Conservation (phyloP, 2,113 vertebrate species). For the Platysternon megacephalum region DNA sequence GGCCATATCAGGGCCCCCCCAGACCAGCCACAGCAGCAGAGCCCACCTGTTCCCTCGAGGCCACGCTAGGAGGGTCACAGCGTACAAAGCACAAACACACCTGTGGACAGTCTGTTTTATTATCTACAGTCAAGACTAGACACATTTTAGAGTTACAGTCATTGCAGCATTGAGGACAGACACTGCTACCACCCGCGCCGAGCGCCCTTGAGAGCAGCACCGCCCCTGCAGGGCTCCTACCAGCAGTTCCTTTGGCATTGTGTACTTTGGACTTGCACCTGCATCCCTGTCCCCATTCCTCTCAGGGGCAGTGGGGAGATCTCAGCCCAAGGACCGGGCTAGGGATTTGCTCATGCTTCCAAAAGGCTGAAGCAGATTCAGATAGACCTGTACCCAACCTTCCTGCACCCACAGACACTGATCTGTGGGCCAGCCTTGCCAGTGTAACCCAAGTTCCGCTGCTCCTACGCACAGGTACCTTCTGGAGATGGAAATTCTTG, state of each 20-base stretch:
- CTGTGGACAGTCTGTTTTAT: background rate
- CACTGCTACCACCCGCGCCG: background rate
- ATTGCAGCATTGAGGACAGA: background rate
- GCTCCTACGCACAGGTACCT: background rate
- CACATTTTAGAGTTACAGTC: background rate
- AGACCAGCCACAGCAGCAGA: background rate
- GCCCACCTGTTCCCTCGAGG: no score
- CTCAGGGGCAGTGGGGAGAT: background rate
- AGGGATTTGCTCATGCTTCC: background rate
- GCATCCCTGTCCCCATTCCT: fast-evolving
- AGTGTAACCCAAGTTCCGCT: no score
- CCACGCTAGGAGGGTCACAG: background rate
- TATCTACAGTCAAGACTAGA: background rate
- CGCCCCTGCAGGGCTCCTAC: background rate
- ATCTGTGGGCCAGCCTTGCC: no score
- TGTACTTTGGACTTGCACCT: background rate
- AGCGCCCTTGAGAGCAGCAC: no score
- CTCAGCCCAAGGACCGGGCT: background rate
- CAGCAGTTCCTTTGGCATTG: background rate
- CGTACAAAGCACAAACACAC: no score
- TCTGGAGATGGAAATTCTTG: background rate
- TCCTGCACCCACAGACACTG: no score
- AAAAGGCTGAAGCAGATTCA: background rate
- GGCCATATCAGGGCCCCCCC: no score
- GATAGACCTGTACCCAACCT: no score